phyloP scores from a whole-genome alignment of 2,888 invertebrate species.

The Cheiracanthium punctorium region DNA sequence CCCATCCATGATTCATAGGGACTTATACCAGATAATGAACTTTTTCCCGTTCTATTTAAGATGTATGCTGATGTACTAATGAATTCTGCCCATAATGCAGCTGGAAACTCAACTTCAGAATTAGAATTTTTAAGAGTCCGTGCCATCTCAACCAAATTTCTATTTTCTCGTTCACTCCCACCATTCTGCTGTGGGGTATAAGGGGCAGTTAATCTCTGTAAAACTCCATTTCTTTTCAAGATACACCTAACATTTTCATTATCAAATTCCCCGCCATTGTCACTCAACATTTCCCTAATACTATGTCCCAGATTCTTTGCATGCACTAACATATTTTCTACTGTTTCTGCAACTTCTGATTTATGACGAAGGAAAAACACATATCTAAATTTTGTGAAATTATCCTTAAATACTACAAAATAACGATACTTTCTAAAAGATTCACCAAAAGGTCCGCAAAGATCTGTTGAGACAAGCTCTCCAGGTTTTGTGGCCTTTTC shows the following conservation, averaged over 20 bases:
- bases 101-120: constrained; percentile 5
- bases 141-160: constrained; percentile 61
- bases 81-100: not conserved
- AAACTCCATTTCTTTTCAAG: too few species aligned
- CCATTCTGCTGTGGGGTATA: constrained; percentile 70
- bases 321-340: constrained; percentile 5
- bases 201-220: constrained; percentile 58
- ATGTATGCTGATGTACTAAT: constrained; percentile 2
- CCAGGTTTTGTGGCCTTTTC: not conserved
- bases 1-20: constrained; percentile 57
- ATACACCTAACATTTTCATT: constrained; percentile 34
- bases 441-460: not conserved
- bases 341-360: not conserved
- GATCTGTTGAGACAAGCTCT: not conserved
- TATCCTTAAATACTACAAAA: not conserved
- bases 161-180: constrained; percentile 53
- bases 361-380: not conserved
- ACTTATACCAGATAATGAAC: not conserved
- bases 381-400: not conserved
- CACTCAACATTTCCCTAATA: constrained; percentile 36
- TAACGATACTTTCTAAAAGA: not conserved
- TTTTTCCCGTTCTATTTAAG: constrained; percentile 21
- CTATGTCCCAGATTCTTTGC: constrained; percentile 14
- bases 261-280: constrained; percentile 58
- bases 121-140: constrained; percentile 16